phyloP scores from a whole-genome alignment of 2,888 invertebrate genomes.

The Geophilus truncorum region DNA sequence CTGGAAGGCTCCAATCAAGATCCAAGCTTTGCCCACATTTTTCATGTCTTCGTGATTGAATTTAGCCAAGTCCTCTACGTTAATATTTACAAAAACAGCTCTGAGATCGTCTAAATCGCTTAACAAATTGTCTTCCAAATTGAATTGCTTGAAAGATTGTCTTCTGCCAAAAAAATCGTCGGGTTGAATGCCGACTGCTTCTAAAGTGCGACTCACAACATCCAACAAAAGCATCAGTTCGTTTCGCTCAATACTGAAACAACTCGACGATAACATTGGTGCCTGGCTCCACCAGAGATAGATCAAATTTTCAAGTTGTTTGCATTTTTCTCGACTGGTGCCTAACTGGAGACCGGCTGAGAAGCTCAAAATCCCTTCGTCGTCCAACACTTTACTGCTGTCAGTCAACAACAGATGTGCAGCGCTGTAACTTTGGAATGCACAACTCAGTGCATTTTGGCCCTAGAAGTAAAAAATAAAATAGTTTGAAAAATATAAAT shows the following conservation, averaged over 20 bases:
- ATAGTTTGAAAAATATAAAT: too few species aligned
- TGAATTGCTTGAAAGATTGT: too few species aligned
- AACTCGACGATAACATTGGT: background rate
- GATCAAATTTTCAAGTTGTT: background rate
- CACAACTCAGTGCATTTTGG: background rate
- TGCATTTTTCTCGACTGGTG: background rate
- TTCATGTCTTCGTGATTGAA: background rate
- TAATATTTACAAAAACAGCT: background rate
- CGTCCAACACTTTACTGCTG: background rate
- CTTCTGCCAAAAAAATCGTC: background rate
- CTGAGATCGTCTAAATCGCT: background rate
- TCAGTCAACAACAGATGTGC: background rate
- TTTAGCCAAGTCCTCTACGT: background rate
- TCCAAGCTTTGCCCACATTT: conserved; percentile 38
- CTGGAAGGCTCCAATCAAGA: conserved; percentile 56
- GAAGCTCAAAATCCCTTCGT: background rate
- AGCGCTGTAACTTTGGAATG: background rate
- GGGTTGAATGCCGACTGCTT: background rate
- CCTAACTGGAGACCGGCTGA: background rate
- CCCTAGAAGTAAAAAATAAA: background rate
- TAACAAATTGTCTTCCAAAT: background rate
- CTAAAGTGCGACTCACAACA: background rate
- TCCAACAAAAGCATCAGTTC: background rate
- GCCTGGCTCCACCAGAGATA: background rate
- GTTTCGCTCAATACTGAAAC: background rate